phyloP scores from a whole-genome alignment of 2,797 vertebrate genomes.

The Hydrophis major region DNA sequence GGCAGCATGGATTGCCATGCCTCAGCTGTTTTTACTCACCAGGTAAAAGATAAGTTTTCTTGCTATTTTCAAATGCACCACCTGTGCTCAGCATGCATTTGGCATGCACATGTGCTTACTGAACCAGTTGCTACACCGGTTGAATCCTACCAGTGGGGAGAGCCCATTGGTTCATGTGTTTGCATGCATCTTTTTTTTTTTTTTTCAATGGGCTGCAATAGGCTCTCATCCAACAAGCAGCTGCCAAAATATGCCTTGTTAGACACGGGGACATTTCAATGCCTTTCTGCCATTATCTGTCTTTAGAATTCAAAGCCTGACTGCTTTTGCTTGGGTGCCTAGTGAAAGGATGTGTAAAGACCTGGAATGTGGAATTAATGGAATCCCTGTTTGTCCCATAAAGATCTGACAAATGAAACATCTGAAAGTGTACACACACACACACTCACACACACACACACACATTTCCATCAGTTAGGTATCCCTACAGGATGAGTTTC shows the following conservation, averaged over 20 bases:
- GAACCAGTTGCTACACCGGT: too few relatives aligned
- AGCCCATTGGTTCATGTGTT: not conserved
- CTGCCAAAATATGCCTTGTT: constrained; percentile 34
- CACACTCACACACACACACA: not conserved
- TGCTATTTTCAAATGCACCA: too few relatives aligned
- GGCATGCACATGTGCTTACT: too few relatives aligned
- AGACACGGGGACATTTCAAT: constrained; percentile 25
- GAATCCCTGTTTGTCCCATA: constrained; percentile 53
- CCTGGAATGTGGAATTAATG: constrained; percentile 48
- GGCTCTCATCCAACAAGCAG: constrained; percentile 24
- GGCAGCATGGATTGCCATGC: too few relatives aligned
- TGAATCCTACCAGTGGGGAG: not conserved
- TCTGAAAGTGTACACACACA: constrained; percentile 21
- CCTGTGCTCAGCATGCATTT: too few relatives aligned
- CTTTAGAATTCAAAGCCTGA: constrained; percentile 43
- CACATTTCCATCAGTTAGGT: constrained; percentile 44
- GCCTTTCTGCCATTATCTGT: constrained; percentile 34
- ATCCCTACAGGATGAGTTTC: constrained; percentile 49
- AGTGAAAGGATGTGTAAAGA: constrained; percentile 49
- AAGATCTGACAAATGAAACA: constrained; percentile 39
- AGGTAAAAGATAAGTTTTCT: too few relatives aligned
- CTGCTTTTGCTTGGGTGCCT: constrained; percentile 4
- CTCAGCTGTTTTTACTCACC: too few relatives aligned
- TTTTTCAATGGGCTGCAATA: constrained; percentile 29
- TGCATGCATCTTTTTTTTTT: not conserved